phyloP scores from a whole-genome alignment of 2,113 vertebrate genomes.

The Cisticola juncidis region DNA sequence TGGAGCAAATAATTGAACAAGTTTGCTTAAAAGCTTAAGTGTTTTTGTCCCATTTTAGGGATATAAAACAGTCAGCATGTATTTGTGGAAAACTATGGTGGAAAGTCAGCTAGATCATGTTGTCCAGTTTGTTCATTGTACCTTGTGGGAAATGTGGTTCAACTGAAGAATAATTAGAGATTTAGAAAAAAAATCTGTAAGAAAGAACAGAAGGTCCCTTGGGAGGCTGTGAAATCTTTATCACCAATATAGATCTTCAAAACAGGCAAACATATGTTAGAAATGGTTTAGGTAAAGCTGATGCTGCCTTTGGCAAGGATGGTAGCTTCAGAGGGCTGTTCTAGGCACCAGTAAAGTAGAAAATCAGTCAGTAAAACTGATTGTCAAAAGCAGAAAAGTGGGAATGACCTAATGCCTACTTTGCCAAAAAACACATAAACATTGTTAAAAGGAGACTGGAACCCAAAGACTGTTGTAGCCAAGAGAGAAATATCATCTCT shows the following conservation, averaged over 20 bases:
- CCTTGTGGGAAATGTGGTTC: conserved; percentile 58
- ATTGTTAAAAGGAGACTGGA: background rate
- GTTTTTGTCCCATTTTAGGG: background rate
- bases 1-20: background rate
- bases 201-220: conserved; percentile 67
- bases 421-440: background rate
- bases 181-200: conserved; percentile 60
- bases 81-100: background rate
- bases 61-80: background rate
- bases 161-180: conserved; percentile 70
- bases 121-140: conserved; percentile 53
- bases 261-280: conserved; percentile 70
- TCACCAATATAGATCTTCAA: conserved; percentile 71
- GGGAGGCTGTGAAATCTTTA: conserved; percentile 70
- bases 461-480: background rate
- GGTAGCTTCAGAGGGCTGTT: conserved; percentile 56
- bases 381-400: background rate
- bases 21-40: background rate
- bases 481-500: background rate
- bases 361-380: conserved; percentile 24
- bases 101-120: conserved; percentile 16
- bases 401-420: conserved; percentile 5
- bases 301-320: conserved; percentile 68
- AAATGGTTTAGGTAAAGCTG: conserved; percentile 68
- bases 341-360: conserved; percentile 37